These are phyloP conservation scores for Gnatocerus cornutus DNA, from an alignment of 2,888 invertebrate species.

Conservation along the genomic window DNA sequence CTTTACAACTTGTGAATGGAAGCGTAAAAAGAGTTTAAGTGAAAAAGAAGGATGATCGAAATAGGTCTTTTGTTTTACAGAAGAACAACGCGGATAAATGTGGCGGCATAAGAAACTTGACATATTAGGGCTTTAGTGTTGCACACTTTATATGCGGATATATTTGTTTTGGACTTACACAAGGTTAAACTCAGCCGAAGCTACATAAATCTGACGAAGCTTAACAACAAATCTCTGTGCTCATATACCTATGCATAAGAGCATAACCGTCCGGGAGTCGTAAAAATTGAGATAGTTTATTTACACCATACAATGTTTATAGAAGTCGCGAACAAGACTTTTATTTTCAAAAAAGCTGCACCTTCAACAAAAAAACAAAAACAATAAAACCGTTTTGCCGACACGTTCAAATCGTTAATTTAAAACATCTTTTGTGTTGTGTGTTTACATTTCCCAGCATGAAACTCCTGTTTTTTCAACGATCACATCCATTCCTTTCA, in stretches of 20 bases:
- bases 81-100: constrained; percentile 54
- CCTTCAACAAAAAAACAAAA: no score
- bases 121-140: constrained; percentile 53
- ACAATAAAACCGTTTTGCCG: no score
- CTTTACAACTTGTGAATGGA: constrained; percentile 37
- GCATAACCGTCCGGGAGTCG: constrained; percentile 4
- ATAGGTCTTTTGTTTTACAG: constrained; percentile 41
- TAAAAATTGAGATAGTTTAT: constrained; percentile 9
- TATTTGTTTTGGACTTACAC: constrained; percentile 53
- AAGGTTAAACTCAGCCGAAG: constrained; percentile 54
- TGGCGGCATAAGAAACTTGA: constrained; percentile 54
- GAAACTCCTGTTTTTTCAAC: constrained; percentile 6
- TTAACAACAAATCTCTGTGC: constrained; percentile 48
- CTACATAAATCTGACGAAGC: constrained; percentile 52
- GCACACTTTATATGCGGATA: constrained; percentile 52
- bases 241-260: constrained; percentile 36
- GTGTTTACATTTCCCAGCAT: constrained; percentile 16
- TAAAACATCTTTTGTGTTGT: neutral
- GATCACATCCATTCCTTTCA: constrained; percentile 24
- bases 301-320: neutral
- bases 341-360: no score
- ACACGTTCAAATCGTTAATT: no score
- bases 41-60: constrained; percentile 43
- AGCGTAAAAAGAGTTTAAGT: constrained; percentile 42
- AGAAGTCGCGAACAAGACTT: neutral